Base-by-base conservation (phyloP, 2,888 invertebrate genomes). In the Drosophila tanythrix region DNA sequence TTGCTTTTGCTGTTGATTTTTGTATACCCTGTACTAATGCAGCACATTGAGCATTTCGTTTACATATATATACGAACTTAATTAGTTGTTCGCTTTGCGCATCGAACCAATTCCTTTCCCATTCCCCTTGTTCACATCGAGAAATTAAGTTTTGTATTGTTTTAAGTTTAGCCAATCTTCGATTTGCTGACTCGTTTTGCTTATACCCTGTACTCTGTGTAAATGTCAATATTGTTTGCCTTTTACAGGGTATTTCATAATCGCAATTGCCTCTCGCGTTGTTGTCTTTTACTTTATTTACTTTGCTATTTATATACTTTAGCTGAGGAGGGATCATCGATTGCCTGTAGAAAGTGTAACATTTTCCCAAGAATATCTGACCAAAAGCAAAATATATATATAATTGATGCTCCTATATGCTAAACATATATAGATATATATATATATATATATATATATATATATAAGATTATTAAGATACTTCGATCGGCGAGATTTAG, bases 21-120 rank as follows among this genome's bases (percentile, higher is more conserved):
- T 3, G 2, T 18, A 76, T 76, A 77, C 76, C 76, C 77, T 81
- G 66, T 61, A 53, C 15, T 15, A 4, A 2, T 33, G 6, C 27
- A 11, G n/a, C 29, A 51, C 27, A 13, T 13, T 4, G 31, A 4
- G 27, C 50, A 50, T 50, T n/a, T 18, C 18, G 27, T 25, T 27
- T 18, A 18, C 27, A 25, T 46, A 25, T 1, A 25, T 1, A 11
- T 21, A 46, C 40, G n/a, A 21, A n/a, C 6, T 2, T n/a, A 21
- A 6, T 21, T 11, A 11, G 40, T 31, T 31, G 29, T 31, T 31
- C 8, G 29, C 36, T 35, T 36, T 15, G 0, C 36, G 15, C 5
- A 6, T 11, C 35, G 2, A 13, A 15, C 5, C 6, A 2, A 21
- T 13, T 6, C 33, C 10, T 33, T 21, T 13, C 2, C 0, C 46